A percentile compares a stretch with the other conserved stretches of the same genome.
Evolutionary conservation across 2,113 vertebrate species (phyloP).

Genomic region (Etheostoma spectabile): DNA sequence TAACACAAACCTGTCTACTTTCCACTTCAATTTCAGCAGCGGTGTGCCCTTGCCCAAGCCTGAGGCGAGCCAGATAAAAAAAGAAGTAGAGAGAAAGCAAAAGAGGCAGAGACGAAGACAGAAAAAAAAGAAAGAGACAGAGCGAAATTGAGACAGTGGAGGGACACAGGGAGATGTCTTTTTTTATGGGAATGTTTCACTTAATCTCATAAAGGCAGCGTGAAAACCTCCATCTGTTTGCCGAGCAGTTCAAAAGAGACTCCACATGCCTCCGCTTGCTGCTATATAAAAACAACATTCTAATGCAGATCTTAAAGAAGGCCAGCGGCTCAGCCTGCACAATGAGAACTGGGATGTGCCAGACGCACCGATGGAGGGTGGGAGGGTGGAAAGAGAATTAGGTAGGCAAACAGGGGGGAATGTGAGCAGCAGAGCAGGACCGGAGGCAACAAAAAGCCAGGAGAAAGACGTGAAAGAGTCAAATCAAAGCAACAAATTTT

Average conservation of each 20-base stretch:
- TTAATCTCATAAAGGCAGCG: conserved; percentile 84
- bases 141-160: conserved; percentile 36
- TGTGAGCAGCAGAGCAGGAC: conserved; percentile 21
- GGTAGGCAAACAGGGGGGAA: conserved; percentile 47
- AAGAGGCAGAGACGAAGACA: conserved; percentile 36
- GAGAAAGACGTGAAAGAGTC: conserved; percentile 34
- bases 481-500: conserved; percentile 57
- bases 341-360: conserved; percentile 74
- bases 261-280: conserved; percentile 84
- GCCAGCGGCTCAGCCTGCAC: conserved; percentile 71
- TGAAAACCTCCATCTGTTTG: conserved; percentile 81
- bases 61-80: conserved; percentile 40
- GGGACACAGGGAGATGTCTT: conserved; percentile 67
- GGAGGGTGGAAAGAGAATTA: conserved; percentile 54
- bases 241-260: conserved; percentile 78
- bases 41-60: conserved; percentile 64
- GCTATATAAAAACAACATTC: conserved; percentile 81
- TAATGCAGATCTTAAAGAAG: conserved; percentile 76
- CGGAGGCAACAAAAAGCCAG: conserved; percentile 9
- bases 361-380: conserved; percentile 53
- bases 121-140: conserved; percentile 34
- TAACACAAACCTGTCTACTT: conserved; percentile 70
- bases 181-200: conserved; percentile 82
- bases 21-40: conserved; percentile 62
- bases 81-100: conserved; percentile 6